Conservation (phyloP, 2,113 vertebrate species). For the Marcusenius ussheri region DNA sequence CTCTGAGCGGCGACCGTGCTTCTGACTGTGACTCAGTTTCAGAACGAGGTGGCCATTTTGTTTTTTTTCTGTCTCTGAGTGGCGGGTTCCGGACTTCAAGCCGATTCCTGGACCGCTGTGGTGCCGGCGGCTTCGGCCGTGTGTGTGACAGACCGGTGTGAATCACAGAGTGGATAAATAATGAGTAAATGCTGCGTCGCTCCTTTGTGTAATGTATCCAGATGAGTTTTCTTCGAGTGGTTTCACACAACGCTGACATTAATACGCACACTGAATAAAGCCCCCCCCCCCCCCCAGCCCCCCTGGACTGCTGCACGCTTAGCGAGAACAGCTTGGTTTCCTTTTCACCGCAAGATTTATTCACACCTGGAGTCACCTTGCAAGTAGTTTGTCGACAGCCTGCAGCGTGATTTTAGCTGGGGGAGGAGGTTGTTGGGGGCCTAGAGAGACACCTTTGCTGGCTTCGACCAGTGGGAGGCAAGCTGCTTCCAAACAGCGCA, state of each 20-base stretch:
- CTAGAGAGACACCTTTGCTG: background rate
- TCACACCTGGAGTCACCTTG: constrained; percentile 1
- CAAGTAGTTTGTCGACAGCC: background rate
- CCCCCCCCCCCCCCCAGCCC: background rate
- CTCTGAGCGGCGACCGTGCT: background rate
- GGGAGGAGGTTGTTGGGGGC: background rate
- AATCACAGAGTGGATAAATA: background rate
- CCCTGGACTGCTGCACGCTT: background rate
- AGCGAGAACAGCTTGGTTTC: background rate
- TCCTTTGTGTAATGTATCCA: background rate
- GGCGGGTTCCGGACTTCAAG: background rate
- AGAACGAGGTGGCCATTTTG: background rate
- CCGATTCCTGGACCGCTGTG: background rate
- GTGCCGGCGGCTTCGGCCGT: background rate
- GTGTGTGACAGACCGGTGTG: background rate
- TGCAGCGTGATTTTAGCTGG: background rate
- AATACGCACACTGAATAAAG: background rate
- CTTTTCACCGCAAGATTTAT: background rate
- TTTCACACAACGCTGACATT: background rate
- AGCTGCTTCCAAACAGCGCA: background rate
- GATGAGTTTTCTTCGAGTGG: background rate
- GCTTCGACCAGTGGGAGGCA: background rate
- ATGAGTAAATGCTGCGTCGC: background rate
- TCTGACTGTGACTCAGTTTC: background rate
- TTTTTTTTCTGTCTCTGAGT: background rate